Evolutionary conservation across 2,888 invertebrate species (phyloP), one percentile per base, ranked within the genome.

Genomic region (Noctuana brunneofusca): DNA sequence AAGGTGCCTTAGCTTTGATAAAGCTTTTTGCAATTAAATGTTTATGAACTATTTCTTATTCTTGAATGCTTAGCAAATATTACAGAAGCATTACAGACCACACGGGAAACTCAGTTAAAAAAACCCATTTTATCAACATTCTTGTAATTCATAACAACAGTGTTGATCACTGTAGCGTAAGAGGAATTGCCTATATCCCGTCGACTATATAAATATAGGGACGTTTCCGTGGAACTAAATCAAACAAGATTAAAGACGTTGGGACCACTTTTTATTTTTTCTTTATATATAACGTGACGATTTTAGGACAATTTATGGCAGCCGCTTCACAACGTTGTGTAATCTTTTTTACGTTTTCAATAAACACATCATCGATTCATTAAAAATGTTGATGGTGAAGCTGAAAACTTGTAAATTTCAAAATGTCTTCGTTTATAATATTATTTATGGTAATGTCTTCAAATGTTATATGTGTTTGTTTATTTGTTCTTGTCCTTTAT

Each of bases 171-270:
- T n/a, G n/a, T n/a, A 48, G 48, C 2, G 48, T 22, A 48, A 22
- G n/a, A 22, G 48, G 48, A 48, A 48, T 48, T 22, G 12, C n/a
- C n/a, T 35, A 35, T 35, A 35, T 35, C 41, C 16, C 50, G 52
- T 43, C 24, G 27, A 20, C 52, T 59, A 11, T 38, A 53, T 32
- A 46, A 20, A 46, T 3, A 49, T 53, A 65, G 56, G 32, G 64
- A 55, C 67, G 43, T 64, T 65, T 59, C 60, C 43, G 49, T 55
- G 14, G 38, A 38, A 9, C 20, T 64, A 64, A 58, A 58, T 64
- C 63, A 64, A 52, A 58, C 14, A 16, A 64, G 58, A 64, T 64
- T 64, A 64, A 64, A 64, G 53, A 35, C 32, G 16, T 22, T 14
- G 18, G 18, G 9, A 20, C 46, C n/a, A 49, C 18, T 43, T 43